These are phyloP conservation scores for Epizoanthus rinbou DNA, from an alignment of 92 coral and sea anemone species.

Conservation along the genomic window DNA sequence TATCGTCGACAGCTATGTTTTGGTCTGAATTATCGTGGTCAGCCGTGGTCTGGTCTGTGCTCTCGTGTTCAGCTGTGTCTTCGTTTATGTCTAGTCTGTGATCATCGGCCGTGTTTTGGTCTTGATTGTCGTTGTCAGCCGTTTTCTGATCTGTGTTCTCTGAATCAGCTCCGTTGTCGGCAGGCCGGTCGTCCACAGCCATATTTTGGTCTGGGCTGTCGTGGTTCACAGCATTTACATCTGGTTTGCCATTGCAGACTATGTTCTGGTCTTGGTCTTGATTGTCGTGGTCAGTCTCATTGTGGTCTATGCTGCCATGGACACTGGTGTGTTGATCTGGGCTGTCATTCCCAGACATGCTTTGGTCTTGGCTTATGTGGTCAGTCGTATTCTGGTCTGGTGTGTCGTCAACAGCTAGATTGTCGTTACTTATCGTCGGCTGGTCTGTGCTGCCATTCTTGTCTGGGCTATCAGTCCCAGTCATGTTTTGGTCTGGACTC, in stretches of 20 bases:
- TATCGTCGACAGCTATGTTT: not conserved
- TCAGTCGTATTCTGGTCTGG: not conserved
- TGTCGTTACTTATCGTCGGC: too few species aligned
- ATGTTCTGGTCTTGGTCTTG: not conserved
- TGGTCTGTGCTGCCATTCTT: not conserved
- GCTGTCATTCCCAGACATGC: not conserved
- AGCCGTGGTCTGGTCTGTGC: not conserved
- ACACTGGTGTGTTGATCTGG: not conserved
- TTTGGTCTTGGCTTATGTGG: not conserved
- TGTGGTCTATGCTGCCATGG: not conserved
- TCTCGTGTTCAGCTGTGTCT: not conserved
- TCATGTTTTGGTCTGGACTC: constrained; percentile 15
- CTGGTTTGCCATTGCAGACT: not conserved
- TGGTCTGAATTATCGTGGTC: not conserved
- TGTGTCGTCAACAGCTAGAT: not conserved
- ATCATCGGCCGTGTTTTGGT: not conserved
- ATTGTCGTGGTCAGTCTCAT: not conserved
- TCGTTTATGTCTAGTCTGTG: not conserved
- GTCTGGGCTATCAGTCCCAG: constrained; percentile 6
- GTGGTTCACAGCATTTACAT: not conserved
- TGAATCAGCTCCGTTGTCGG: not conserved
- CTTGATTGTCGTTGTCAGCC: not conserved
- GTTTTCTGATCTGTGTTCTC: not conserved
- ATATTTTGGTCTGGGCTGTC: not conserved
- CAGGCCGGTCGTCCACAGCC: not conserved